These are phyloP conservation scores for Celastrina argiolus DNA, from an alignment of 2,888 invertebrate species.

Conservation along the genomic window DNA sequence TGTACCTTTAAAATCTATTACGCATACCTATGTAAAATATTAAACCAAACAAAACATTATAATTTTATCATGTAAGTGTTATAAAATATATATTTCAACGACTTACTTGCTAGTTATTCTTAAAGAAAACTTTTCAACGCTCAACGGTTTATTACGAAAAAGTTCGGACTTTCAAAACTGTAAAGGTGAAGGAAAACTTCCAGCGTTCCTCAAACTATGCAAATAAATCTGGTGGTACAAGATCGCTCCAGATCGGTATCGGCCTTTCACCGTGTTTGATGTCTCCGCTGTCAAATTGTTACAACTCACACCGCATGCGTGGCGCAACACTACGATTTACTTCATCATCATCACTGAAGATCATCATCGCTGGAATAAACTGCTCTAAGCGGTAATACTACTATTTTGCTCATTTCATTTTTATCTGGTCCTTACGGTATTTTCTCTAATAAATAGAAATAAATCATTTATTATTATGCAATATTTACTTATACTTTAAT, in stretches of 20 bases:
- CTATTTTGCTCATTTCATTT: no score
- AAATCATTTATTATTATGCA: no score
- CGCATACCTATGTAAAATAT: no score
- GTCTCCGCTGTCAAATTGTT: slow-evolving; percentile 17
- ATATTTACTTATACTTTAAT: no score
- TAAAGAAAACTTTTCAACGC: not conserved
- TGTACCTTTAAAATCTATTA: no score
- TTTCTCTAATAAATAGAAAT: no score
- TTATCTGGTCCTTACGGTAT: no score
- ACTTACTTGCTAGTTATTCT: not conserved
- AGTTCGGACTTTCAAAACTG: not conserved
- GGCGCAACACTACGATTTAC: not conserved
- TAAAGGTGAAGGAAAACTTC: slow-evolving; percentile 6
- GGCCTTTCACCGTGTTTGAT: slow-evolving; percentile 16
- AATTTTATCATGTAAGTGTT: no score
- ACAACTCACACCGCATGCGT: not conserved
- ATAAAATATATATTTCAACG: no score
- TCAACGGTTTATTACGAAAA: not conserved
- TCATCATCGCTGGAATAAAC: not conserved
- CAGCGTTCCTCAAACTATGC: not conserved
- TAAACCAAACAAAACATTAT: no score
- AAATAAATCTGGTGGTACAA: slow-evolving; percentile 7
- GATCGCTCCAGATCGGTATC: slow-evolving; percentile 9
- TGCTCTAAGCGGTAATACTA: no score
- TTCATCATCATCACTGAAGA: not conserved